Percentiles rank a stretch among this genome's conserved stretches.
phyloP scores from a whole-genome alignment of 2,113 vertebrate species.

The Phyllostomus hastatus region DNA sequence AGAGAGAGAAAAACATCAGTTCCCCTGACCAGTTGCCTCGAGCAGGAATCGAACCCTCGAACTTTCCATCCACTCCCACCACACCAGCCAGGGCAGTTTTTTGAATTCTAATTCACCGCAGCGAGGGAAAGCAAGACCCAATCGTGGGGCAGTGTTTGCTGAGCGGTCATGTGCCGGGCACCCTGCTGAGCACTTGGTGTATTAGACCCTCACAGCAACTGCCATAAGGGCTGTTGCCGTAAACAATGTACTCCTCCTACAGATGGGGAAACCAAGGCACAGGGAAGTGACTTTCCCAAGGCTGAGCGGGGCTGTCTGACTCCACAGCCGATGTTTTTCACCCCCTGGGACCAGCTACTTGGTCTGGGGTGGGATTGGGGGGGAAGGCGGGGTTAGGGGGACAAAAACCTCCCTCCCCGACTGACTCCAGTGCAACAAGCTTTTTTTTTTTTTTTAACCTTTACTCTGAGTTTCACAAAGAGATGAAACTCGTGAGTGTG shows the following conservation, averaged over 20 bases:
- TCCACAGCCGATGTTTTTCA: background rate
- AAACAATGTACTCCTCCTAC: constrained; percentile 65
- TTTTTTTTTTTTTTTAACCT: background rate
- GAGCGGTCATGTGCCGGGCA: background rate
- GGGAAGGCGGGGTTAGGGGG: background rate
- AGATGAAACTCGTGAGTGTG: background rate
- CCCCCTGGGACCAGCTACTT: background rate
- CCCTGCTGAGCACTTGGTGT: background rate
- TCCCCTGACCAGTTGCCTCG: too few relatives aligned
- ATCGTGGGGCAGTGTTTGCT: background rate
- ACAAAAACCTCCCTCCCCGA: background rate
- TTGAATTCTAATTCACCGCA: background rate
- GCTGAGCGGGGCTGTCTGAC: background rate
- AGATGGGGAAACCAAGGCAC: constrained; percentile 70
- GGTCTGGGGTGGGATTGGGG: too few relatives aligned
- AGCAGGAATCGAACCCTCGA: too few relatives aligned
- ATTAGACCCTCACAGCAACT: constrained; percentile 31
- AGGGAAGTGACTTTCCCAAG: background rate
- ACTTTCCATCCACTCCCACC: too few relatives aligned
- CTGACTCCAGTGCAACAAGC: background rate
- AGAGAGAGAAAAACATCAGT: too few relatives aligned
- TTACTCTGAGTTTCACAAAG: background rate
- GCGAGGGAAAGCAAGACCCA: background rate
- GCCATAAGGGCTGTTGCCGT: constrained; percentile 27
- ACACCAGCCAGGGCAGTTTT: too few relatives aligned